Conservation (phyloP, 23 tunicate species). For the Halocynthia roretzi region DNA sequence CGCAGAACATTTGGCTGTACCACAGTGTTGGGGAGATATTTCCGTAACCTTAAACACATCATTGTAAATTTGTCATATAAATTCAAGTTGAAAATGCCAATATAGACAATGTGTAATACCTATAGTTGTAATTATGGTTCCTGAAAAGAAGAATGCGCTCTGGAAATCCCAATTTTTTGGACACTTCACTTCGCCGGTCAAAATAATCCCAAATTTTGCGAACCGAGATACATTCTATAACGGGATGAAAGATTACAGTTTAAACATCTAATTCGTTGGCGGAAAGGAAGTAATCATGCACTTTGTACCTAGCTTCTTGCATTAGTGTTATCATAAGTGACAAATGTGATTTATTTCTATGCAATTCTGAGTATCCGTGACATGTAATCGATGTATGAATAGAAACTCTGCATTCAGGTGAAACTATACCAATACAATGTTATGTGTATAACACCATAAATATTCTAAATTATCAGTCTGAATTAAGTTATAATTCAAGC, state of each 20-base stretch:
- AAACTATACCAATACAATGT: too few relatives aligned
- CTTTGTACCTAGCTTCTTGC: too few relatives aligned
- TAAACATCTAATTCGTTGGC: too few relatives aligned
- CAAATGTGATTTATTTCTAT: too few relatives aligned
- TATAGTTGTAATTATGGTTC: constrained; percentile 73
- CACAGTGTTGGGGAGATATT: constrained; percentile 42
- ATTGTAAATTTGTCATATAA: constrained; percentile 1
- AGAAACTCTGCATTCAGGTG: too few relatives aligned
- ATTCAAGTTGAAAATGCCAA: neutral
- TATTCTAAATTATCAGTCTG: neutral
- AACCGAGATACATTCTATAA: constrained; percentile 26
- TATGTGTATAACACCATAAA: too few relatives aligned
- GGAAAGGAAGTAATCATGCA: too few relatives aligned
- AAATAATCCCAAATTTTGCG: constrained; percentile 14
- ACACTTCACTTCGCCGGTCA: constrained; percentile 30
- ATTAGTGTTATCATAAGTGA: too few relatives aligned
- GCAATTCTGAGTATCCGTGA: too few relatives aligned
- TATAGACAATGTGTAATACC: neutral
- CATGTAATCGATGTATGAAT: too few relatives aligned
- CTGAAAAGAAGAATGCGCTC: constrained; percentile 51
- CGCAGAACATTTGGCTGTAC: constrained; percentile 40
- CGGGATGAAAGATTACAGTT: too few relatives aligned
- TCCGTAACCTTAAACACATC: constrained; percentile 61
- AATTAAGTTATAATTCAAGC: neutral
- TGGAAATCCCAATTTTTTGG: constrained; percentile 57